Conservation (phyloP, 2,888 invertebrate species). For the Pandemis cinnamomeana region DNA sequence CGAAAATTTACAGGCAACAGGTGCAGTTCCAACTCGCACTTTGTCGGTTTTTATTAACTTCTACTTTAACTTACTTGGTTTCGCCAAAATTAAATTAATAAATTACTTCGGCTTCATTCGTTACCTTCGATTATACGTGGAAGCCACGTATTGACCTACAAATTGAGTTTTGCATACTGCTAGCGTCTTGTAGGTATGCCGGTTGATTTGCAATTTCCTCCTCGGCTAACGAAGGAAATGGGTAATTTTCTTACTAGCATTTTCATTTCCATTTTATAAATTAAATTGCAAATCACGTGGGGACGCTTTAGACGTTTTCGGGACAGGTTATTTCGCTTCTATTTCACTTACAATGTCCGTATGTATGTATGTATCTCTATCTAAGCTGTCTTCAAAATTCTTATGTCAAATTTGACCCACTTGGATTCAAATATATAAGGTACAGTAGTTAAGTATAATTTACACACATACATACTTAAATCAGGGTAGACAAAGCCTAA, state of each 20-base stretch:
- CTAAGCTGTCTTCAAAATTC: too few species aligned
- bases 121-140: not conserved
- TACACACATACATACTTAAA: too few species aligned
- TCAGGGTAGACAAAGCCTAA: too few species aligned
- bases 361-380: too few species aligned
- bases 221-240: constrained; percentile 12
- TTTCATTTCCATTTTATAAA: constrained; percentile 18
- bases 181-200: constrained; percentile 13
- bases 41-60: too few species aligned
- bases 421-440: too few species aligned
- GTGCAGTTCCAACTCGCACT: too few species aligned
- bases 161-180: constrained; percentile 12
- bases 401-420: too few species aligned
- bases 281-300: not conserved
- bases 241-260: constrained; percentile 23
- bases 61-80: too few species aligned
- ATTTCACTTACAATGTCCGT: too few species aligned
- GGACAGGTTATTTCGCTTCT: not conserved
- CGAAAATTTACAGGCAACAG: too few species aligned
- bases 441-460: too few species aligned
- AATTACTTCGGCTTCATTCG: not conserved
- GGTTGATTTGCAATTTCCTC: constrained; percentile 36
- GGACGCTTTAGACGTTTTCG: not conserved
- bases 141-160: constrained; percentile 1
- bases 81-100: not conserved